A percentile compares a stretch with the other conserved stretches of the same genome.
Evolutionary conservation across 2,797 vertebrate species (phyloP).

Genomic region (Liasis olivaceus): DNA sequence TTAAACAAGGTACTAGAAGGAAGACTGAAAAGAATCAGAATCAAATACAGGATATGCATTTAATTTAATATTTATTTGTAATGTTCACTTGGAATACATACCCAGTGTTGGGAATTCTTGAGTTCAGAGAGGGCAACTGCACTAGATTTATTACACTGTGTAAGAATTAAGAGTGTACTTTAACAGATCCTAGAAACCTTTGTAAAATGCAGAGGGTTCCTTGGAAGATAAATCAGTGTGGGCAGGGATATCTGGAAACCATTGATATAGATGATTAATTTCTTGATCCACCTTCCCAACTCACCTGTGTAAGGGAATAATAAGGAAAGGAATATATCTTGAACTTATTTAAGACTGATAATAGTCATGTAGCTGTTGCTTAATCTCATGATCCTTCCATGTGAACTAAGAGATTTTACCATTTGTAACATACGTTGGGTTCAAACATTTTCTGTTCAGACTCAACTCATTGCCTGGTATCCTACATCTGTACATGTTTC

Average conservation of each 20-base stretch:
- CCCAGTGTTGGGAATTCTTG: neutral
- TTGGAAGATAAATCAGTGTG: constrained; percentile 7
- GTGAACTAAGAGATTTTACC: constrained; percentile 25
- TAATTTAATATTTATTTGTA: neutral
- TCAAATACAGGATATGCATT: too few species aligned
- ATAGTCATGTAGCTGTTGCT: constrained; percentile 49
- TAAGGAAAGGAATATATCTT: constrained; percentile 38
- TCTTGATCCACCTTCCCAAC: constrained; percentile 43
- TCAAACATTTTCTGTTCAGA: constrained; percentile 15
- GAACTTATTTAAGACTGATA: constrained; percentile 35
- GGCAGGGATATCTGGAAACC: neutral
- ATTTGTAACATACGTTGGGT: neutral
- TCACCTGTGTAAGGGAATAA: constrained; percentile 52
- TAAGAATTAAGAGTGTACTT: neutral
- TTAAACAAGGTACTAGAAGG: neutral
- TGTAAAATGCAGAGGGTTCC: neutral
- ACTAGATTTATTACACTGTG: neutral
- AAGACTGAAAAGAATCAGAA: neutral
- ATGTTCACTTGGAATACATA: neutral
- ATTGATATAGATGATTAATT: constrained; percentile 56
- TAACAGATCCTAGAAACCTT: neutral
- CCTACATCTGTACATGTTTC: constrained; percentile 50
- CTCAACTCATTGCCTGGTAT: constrained; percentile 48
- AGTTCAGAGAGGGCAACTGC: neutral
- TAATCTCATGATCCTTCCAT: constrained; percentile 55